These are phyloP conservation scores for Cherax quadricarinatus DNA, from an alignment of 1,140 invertebrate species.

Conservation along the genomic window DNA sequence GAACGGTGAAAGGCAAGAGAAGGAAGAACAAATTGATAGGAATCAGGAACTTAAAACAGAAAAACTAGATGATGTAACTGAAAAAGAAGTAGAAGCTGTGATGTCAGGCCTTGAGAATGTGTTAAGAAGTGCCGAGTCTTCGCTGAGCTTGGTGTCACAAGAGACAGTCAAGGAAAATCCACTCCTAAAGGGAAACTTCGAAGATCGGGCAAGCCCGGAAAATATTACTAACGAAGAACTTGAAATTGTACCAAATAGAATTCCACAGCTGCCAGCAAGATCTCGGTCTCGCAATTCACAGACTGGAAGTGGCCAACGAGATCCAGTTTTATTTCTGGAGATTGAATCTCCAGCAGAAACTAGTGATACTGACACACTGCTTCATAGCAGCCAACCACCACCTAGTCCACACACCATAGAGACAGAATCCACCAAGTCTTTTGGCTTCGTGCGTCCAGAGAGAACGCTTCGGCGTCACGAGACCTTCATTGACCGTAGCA, in stretches of 20 bases:
- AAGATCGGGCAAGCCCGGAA: constrained; percentile 69
- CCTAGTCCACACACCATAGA: constrained; percentile 70
- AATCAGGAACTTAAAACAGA: constrained; percentile 1
- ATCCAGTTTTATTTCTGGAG: constrained; percentile 80
- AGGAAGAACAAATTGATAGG: neutral
- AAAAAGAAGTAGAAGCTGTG: constrained; percentile 91
- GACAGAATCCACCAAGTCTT: constrained; percentile 70
- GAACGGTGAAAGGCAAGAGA: neutral
- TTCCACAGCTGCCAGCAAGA: constrained; percentile 81
- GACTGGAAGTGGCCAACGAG: constrained; percentile 78
- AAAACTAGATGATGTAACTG: constrained; percentile 83
- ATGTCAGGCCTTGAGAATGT: constrained; percentile 90
- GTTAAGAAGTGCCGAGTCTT: constrained; percentile 88
- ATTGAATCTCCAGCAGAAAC: constrained; percentile 80
- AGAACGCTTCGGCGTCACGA: constrained; percentile 62
- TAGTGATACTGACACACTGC: constrained; percentile 71
- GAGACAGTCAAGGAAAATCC: constrained; percentile 72
- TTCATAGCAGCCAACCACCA: constrained; percentile 23
- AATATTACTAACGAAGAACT: constrained; percentile 76
- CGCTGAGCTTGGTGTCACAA: constrained; percentile 79
- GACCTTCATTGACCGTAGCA: constrained; percentile 64
- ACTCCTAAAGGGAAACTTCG: constrained; percentile 50
- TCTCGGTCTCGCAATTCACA: constrained; percentile 79
- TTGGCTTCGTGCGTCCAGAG: constrained; percentile 69
- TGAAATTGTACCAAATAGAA: constrained; percentile 81